These are phyloP conservation scores for Diadophis punctatus DNA, from an alignment of 2,113 vertebrate species.

Conservation along the genomic window DNA sequence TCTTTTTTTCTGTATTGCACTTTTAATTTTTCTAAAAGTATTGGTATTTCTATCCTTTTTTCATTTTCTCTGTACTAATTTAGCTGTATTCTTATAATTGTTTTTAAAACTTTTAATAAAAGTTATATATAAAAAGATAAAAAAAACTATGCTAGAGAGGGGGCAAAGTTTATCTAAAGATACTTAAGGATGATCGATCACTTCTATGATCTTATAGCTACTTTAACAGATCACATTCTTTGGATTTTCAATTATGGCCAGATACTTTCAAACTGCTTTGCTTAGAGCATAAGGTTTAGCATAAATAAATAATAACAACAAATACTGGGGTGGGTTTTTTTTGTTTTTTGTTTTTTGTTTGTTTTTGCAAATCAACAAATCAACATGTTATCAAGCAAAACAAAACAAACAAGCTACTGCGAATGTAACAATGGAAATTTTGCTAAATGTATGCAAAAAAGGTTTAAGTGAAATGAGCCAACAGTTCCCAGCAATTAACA, in stretches of 20 bases:
- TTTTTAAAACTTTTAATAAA: background rate
- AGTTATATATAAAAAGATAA: background rate
- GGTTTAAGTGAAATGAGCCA: background rate
- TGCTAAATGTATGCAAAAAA: background rate
- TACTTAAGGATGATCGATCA: background rate
- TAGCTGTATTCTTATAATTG: background rate
- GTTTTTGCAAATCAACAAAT: background rate
- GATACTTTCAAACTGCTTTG: background rate
- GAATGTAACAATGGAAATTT: background rate
- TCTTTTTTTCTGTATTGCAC: background rate
- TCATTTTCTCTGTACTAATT: background rate
- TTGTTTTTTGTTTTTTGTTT: too few species aligned
- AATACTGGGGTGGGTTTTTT: background rate
- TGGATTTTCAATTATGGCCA: background rate
- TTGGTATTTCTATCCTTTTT: background rate
- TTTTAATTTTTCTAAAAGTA: background rate
- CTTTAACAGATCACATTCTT: background rate
- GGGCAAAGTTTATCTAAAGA: background rate
- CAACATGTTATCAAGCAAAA: background rate
- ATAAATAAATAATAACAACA: background rate
- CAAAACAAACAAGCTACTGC: background rate
- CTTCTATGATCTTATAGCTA: background rate
- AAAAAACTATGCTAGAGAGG: background rate
- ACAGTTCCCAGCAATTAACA: background rate
- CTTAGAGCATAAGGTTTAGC: background rate